These are phyloP conservation scores for Sesia bembeciformis DNA, from an alignment of 2,888 invertebrate genomes.

Conservation along the genomic window DNA sequence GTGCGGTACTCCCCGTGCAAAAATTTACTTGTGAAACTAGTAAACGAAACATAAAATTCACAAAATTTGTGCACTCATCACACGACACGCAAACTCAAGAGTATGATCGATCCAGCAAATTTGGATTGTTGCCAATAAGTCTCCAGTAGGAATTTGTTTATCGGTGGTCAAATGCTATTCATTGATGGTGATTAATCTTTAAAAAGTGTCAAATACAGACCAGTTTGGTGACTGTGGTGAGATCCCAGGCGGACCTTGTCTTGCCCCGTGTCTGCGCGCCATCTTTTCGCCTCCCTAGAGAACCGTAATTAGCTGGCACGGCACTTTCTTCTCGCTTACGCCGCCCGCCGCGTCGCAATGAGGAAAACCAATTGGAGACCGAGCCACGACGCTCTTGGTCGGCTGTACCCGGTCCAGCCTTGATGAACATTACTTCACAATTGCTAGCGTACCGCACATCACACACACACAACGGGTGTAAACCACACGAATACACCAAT, in stretches of 20 bases:
- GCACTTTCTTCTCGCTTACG: slow-evolving; percentile 58
- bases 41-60: neutral
- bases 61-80: slow-evolving; percentile 35
- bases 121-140: slow-evolving; percentile 60
- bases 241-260: slow-evolving; percentile 76
- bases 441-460: slow-evolving; percentile 52
- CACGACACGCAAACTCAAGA: slow-evolving; percentile 27
- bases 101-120: slow-evolving; percentile 58
- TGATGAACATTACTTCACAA: slow-evolving; percentile 70
- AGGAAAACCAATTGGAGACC: slow-evolving; percentile 87
- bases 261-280: slow-evolving; percentile 58
- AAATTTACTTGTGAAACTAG: no score
- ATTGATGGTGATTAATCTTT: neutral
- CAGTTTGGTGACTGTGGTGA: slow-evolving; percentile 71
- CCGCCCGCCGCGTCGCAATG: slow-evolving; percentile 78
- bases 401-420: slow-evolving; percentile 57
- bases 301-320: slow-evolving; percentile 62
- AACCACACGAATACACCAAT: slow-evolving; percentile 38
- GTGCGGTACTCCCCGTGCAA: no score
- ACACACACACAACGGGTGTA: slow-evolving; percentile 31
- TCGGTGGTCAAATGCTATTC: neutral
- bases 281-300: slow-evolving; percentile 67
- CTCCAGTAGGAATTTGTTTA: slow-evolving; percentile 31
- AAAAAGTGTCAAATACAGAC: slow-evolving; percentile 49
- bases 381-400: slow-evolving; percentile 79